Conservation (phyloP, 2,113 vertebrate genomes). For the Myiopsitta monachus region DNA sequence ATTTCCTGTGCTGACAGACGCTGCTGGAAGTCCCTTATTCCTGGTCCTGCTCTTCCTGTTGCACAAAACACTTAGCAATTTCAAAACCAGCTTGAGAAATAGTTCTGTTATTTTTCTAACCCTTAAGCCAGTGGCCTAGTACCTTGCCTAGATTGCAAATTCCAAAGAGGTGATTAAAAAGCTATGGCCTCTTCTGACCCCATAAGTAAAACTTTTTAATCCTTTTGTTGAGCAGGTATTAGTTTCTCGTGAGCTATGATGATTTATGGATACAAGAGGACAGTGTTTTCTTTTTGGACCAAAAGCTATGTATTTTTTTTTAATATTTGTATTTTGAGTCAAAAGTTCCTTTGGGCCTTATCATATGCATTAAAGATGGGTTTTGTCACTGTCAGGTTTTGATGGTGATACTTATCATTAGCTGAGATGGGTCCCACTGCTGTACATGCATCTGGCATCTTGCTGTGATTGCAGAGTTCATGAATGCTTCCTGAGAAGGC, state of each 20-base stretch:
- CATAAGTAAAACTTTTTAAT: neutral
- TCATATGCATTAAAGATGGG: neutral
- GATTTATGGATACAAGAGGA: neutral
- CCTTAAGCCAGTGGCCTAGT: neutral
- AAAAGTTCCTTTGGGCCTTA: neutral
- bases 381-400: neutral
- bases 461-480: too few species aligned
- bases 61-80: neutral
- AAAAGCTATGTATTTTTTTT: neutral
- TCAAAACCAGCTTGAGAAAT: neutral
- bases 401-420: rapidly evolving
- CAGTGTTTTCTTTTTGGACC: neutral
- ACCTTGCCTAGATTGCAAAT: neutral
- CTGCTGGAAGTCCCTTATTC: neutral
- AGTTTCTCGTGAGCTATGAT: neutral
- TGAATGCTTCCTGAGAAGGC: neutral
- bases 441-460: rapidly evolving
- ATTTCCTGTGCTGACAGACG: neutral
- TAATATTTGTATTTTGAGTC: neutral
- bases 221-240: neutral
- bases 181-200: neutral
- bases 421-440: neutral
- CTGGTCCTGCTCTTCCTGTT: neutral
- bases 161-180: neutral
- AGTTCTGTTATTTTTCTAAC: neutral